Percentiles rank a stretch among this genome's conserved stretches.
These are phyloP conservation scores for Drosophila subquinaria DNA, from an alignment of 2,888 invertebrate species.

Conservation along the genomic window DNA sequence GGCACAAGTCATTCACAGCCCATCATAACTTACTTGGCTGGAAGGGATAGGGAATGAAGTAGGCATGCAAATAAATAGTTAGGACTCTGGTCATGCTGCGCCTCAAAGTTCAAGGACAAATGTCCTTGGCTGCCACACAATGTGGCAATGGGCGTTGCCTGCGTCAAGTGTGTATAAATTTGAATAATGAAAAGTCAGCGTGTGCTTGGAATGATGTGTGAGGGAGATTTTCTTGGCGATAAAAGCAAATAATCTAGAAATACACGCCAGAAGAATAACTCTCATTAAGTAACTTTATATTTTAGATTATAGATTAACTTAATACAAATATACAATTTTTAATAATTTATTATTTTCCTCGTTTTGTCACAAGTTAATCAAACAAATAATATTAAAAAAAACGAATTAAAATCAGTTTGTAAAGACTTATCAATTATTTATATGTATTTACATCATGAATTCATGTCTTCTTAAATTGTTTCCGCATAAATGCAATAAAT, in stretches of 20 bases:
- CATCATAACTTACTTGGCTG: constrained; percentile 14
- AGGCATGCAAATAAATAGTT: constrained; percentile 46
- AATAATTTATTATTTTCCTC: not conserved
- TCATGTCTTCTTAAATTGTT: no score
- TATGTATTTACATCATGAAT: no score
- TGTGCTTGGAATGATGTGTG: not conserved
- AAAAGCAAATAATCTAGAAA: not conserved
- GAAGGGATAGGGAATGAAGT: not conserved
- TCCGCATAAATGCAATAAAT: no score
- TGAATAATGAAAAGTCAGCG: constrained; percentile 57
- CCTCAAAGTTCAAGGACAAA: constrained; percentile 54
- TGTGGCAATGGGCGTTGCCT: constrained; percentile 43
- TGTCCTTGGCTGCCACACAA: constrained; percentile 22
- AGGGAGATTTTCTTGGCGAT: constrained; percentile 15
- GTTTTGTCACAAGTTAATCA: not conserved
- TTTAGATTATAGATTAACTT: not conserved
- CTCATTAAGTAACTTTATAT: not conserved
- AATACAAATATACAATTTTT: no score
- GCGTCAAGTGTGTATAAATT: constrained; percentile 44
- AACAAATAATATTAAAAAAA: not conserved
- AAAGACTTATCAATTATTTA: not conserved
- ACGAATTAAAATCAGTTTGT: not conserved
- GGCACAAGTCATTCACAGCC: constrained; percentile 11
- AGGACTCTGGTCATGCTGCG: constrained; percentile 50
- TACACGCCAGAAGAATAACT: not conserved